phyloP scores from a whole-genome alignment of 2,113 vertebrate genomes.

The Xenotilapia leptura region DNA sequence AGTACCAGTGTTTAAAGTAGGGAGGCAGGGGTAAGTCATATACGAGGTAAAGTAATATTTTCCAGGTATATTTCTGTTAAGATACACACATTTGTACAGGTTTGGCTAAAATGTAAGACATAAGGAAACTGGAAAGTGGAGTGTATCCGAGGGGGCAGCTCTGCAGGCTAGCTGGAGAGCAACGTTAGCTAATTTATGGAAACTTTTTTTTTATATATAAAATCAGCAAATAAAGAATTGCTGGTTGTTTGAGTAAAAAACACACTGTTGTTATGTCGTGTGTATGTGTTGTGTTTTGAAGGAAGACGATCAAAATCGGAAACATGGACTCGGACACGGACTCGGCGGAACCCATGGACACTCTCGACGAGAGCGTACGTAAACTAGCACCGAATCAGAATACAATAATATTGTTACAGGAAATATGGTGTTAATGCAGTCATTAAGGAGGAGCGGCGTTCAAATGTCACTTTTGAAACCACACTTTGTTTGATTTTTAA shows the following conservation, averaged over 20 bases:
- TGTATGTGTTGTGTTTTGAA: neutral
- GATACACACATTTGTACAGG: neutral
- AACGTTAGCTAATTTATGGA: accelerated
- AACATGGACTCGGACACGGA: too few relatives aligned
- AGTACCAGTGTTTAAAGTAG: neutral
- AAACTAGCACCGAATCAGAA: too few relatives aligned
- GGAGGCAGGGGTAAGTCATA: accelerated
- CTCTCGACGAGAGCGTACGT: too few relatives aligned
- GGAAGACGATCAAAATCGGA: neutral
- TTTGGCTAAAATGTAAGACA: accelerated
- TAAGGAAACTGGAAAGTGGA: accelerated
- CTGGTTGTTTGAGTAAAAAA: too few relatives aligned
- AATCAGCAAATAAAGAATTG: accelerated
- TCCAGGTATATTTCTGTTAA: accelerated
- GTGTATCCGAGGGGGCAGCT: accelerated
- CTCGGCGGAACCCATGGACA: accelerated
- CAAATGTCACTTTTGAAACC: too few relatives aligned
- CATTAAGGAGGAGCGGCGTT: too few relatives aligned
- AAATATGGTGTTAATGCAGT: too few relatives aligned
- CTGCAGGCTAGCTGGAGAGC: accelerated
- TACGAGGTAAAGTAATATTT: too few relatives aligned
- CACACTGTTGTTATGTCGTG: accelerated
- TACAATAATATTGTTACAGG: too few relatives aligned
- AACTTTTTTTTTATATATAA: neutral
- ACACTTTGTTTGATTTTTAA: too few relatives aligned